Base-by-base conservation (phyloP, 2,797 vertebrate genomes). In the Acomys russatus region DNA sequence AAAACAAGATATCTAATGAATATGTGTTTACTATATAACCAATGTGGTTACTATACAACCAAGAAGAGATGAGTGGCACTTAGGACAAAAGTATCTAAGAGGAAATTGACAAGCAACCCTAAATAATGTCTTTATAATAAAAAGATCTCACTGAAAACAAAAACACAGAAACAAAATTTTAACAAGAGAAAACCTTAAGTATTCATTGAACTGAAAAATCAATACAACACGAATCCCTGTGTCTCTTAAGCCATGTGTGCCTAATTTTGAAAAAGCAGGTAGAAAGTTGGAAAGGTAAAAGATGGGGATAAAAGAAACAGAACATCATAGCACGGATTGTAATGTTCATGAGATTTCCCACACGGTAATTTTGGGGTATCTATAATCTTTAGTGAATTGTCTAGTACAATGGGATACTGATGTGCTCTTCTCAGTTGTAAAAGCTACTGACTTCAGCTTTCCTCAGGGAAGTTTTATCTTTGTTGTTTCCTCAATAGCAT, bases 341-440 rank as follows among this genome's bases (percentile, higher is more conserved):
- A 54, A 87, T 93, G 94, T 86, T 93, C 66, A 94, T 82, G 74
- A 93, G 92, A 30, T 96, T 82, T 88, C 8, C 61, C 94, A 59
- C 35, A 44, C 8, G 86, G 54, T 25, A 88, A 35, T 87, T 96
- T n/a, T 61, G 35, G 85, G 23, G 38, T 87, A 33, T 51, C 86
- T 88, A 22, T 61, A 51, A 93, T 73, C 51, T 94, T 93, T 73
- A 76, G 63, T 49, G 35, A 92, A 93, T 17, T 79, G 17, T 66
- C 77, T 85, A 73, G 79, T 54, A 66, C 15, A 88, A 89, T 70
- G 25, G 68, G n/a, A 20, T 35, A 61, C 59, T 84, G 30, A 23
- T 86, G 64, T 0, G 9, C 63, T 68, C 49, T 91, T 68, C 61
- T 64, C 23, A 73, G 35, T 71, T 87, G 85, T 49, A 80, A 93